Evolutionary conservation across 2,888 invertebrate species (phyloP), one percentile per base, ranked within the genome.

Genomic region (Minunthozetes semirufus): DNA sequence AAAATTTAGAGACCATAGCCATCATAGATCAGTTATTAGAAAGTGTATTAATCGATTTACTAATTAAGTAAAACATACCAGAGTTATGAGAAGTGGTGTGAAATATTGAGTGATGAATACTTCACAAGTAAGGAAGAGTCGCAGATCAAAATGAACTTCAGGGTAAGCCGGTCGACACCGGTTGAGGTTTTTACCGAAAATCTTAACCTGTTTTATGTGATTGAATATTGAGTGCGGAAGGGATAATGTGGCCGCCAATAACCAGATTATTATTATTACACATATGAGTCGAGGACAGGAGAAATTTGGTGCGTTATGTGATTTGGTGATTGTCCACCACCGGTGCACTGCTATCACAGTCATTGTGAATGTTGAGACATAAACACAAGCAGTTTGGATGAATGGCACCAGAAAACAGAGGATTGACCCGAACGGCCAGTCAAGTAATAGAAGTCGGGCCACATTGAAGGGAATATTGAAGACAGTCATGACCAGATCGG

Each of bases 381-480:
- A 75, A 2, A 75, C 75, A 50, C 72, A 75, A 29, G 72, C 72
- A 73, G 83, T 83, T 66, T 84, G 81, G 3, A 83, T 82, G 72
- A 83, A 82, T 56, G 84, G 84, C 27, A 83, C 82, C 48, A 83
- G 77, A 42, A 81, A 81, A 78, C 85, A 85, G 78, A 84, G 80
- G 66, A 82, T 80, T 15, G 80, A 78, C 0, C 85, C 85, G 77
- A 85, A 84, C 2, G 83, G 82, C 85, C 85, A 85, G 71, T 84
- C 82, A 1, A 17, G 29, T 5, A 46, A n/a, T 15, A 75, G 53
- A n/a, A 72, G 66, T 19, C 73, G 72, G 46, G 38, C 75, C 4
- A 75, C 73, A n/a, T 72, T 75, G 77, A 85, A 83, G 0, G 85
- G 85, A 27, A 85, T 83, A 78, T 84, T 84, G 66, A 84, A 80